A percentile compares a stretch with the other conserved stretches of the same genome.
These are phyloP conservation scores for Drosophila biarmipes DNA, from an alignment of 1,140 invertebrate species.

Conservation along the genomic window DNA sequence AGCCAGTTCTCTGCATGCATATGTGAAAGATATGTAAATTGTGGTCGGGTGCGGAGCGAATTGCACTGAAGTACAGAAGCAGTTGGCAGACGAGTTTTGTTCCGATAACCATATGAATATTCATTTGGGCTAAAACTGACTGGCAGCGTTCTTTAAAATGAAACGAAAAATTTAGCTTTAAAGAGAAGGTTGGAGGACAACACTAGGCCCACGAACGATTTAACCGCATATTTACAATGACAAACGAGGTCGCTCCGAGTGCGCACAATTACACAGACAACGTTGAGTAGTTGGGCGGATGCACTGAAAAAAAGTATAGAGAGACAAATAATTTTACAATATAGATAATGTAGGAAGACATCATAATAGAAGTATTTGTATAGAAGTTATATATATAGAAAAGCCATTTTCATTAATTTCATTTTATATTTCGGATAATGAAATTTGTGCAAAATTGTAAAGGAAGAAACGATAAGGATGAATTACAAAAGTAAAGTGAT, in stretches of 20 bases:
- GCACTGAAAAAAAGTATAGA: conserved; percentile 6
- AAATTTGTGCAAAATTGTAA: too few species aligned
- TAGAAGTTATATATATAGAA: too few species aligned
- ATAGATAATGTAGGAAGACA: not conserved
- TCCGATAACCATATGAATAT: conserved; percentile 62
- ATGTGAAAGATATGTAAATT: conserved; percentile 70
- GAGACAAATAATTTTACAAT: not conserved
- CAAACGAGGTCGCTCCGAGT: conserved; percentile 72
- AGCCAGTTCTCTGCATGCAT: conserved; percentile 18
- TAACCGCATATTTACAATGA: conserved; percentile 82
- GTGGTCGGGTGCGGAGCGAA: conserved; percentile 29
- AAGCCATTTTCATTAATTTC: too few species aligned
- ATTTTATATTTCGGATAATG: too few species aligned
- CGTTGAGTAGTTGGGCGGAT: conserved; percentile 1
- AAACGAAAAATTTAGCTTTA: conserved; percentile 12
- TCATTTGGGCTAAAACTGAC: conserved; percentile 26
- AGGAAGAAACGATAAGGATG: too few species aligned
- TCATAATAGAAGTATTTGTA: too few species aligned
- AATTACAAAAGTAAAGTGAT: too few species aligned
- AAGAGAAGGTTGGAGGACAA: conserved; percentile 10
- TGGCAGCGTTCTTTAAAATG: conserved; percentile 1
- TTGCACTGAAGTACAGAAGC: conserved; percentile 28
- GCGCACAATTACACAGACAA: conserved; percentile 73
- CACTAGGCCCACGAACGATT: conserved; percentile 70
- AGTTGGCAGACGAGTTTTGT: conserved; percentile 33